phyloP scores from a whole-genome alignment of 2,797 vertebrate genomes.

The Halcyon badia region DNA sequence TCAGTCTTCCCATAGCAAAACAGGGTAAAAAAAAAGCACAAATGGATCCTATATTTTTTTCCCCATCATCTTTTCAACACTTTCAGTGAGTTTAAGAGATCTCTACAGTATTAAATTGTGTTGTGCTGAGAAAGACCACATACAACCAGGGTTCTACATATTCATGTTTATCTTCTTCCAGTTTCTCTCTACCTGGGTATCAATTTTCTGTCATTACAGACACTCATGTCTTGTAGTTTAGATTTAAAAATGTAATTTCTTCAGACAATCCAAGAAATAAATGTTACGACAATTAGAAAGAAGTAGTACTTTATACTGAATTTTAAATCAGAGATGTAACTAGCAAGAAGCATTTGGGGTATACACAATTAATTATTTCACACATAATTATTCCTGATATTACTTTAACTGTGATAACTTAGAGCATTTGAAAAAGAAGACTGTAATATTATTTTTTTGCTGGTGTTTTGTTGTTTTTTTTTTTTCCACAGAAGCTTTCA shows the following conservation, averaged over 20 bases:
- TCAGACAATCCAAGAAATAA: conserved; percentile 9
- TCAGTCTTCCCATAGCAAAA: not conserved
- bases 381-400: conserved; percentile 46
- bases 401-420: conserved; percentile 3
- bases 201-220: not conserved
- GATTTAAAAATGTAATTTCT: conserved; percentile 43
- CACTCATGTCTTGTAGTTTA: not conserved
- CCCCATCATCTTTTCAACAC: not conserved
- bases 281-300: conserved; percentile 8
- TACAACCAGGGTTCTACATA: not conserved
- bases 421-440: conserved; percentile 44
- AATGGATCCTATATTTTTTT: not conserved
- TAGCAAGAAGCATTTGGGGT: not conserved
- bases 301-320: conserved; percentile 16
- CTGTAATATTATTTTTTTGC: not conserved
- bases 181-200: not conserved
- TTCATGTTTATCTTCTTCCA: not conserved
- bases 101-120: not conserved
- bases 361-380: conserved; percentile 51
- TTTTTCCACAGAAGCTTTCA: not conserved
- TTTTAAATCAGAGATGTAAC: conserved; percentile 54
- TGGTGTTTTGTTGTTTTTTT: not conserved
- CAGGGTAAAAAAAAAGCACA: not conserved
- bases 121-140: not conserved
- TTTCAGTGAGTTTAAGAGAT: not conserved